phyloP scores from a whole-genome alignment of 1,140 invertebrate species.

The Leptonema lineaticorne region DNA sequence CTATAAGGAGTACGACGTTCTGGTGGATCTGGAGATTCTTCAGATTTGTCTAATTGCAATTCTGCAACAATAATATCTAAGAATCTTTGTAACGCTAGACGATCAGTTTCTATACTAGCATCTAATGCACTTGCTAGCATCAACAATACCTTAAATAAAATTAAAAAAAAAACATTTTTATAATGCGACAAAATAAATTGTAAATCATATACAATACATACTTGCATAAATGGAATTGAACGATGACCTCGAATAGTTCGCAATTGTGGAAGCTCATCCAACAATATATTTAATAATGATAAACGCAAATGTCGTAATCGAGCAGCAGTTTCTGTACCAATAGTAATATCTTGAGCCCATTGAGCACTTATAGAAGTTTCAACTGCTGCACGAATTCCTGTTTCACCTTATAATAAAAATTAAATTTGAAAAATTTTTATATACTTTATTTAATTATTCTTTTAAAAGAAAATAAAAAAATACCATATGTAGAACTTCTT shows the following conservation, averaged over 20 bases:
- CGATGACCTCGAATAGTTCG: constrained; percentile 68
- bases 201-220: no score
- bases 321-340: constrained; percentile 50
- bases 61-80: constrained; percentile 75
- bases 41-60: constrained; percentile 65
- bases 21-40: constrained; percentile 22
- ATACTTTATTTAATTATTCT: no score
- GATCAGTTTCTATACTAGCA: constrained; percentile 77
- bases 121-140: constrained; percentile 91
- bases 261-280: constrained; percentile 64
- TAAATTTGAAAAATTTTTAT: no score
- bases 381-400: constrained; percentile 5
- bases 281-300: constrained; percentile 63
- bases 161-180: neutral
- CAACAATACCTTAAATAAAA: constrained; percentile 68
- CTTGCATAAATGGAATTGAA: constrained; percentile 88
- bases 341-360: constrained; percentile 47
- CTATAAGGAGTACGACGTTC: constrained; percentile 45
- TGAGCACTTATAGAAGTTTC: constrained; percentile 40
- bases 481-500: constrained; percentile 85
- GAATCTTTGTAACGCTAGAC: constrained; percentile 72
- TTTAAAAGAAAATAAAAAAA: constrained; percentile 48
- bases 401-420: constrained; percentile 1
- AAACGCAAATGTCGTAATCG: constrained; percentile 68
- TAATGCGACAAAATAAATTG: neutral